Evolutionary conservation across 2,797 vertebrate genomes (phyloP), one percentile per base, ranked within the genome.

Genomic region (Hippoglossus hippoglossus): DNA sequence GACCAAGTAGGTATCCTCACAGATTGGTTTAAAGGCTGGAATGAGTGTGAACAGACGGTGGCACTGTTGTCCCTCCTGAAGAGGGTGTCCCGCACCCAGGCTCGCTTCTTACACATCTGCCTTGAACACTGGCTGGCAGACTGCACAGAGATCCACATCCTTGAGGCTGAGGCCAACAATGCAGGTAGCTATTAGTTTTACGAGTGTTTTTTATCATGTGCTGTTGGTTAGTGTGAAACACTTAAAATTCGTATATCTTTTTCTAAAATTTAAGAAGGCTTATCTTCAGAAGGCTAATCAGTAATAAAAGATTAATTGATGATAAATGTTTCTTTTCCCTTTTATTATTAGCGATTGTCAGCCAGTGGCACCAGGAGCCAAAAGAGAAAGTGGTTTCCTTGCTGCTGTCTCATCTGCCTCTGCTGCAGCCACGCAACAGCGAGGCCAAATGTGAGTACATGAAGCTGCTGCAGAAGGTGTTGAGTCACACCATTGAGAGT

Each of bases 21-120:
- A 67, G 97, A 97, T 90, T 98, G 97, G 97, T 99, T 99, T 90
- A 97, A 97, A 85, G 96, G 96, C 91, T 99, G 97, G 97, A 99
- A 98, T 76, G 97, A 98, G 91, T 98, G 97, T 76, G 97, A 99
- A 90, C 97, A 99, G 94, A 99, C 97, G 2, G 97, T 98, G 91
- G 97, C 97, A 25, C 95, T 99, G 82, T 93, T 99, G 68, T 97
- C 97, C 9, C 96, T 99, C 86, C 93, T 99, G 87, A 98, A 98
- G 93, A 95, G 97, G 77, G 96, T 96, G 74, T 97, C 95, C 53
- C 96, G 96, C 85, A 99, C 97, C 67, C 97, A 98, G 87, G 97
- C 97, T 31, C 96, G 97, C 71, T 99, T 99, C 84, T 94, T 99
- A 85, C 97, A 99, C 93, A 97, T 99, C 90, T 99, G 96, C 92